Percentiles rank a stretch among this genome's conserved stretches.
These are phyloP conservation scores for Tanypteryx hageni DNA, from an alignment of 2,888 invertebrate genomes.

Conservation along the genomic window DNA sequence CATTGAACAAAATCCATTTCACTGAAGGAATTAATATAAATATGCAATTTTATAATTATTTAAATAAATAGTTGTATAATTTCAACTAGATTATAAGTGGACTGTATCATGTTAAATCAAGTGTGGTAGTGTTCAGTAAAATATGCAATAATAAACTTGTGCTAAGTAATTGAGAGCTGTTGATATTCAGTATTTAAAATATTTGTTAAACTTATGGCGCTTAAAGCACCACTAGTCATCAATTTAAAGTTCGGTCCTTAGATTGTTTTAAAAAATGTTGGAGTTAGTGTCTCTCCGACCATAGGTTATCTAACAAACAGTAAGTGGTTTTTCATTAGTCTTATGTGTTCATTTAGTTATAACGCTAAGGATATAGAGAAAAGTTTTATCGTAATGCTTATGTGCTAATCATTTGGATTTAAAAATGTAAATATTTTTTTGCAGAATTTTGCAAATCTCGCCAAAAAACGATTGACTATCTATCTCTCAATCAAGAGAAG, in stretches of 20 bases:
- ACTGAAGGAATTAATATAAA: neutral
- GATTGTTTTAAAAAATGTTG: neutral
- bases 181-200: no score
- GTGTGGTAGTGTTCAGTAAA: no score
- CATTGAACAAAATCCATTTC: neutral
- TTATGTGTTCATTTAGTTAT: neutral
- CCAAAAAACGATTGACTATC: conserved; percentile 66
- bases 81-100: neutral
- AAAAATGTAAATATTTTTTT: neutral
- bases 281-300: neutral
- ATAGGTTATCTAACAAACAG: neutral
- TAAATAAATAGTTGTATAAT: neutral
- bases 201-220: no score
- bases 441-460: conserved; percentile 72
- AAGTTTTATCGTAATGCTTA: neutral
- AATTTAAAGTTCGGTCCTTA: no score
- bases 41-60: neutral
- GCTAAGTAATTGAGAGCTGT: no score
- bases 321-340: no score
- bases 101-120: no score
- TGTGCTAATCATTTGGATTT: neutral
- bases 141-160: no score
- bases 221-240: no score
- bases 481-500: neutral
- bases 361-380: neutral